Evolutionary conservation across 2,797 vertebrate species (phyloP), one percentile per base, ranked within the genome.

Genomic region (Petrocephalus sullivani): DNA sequence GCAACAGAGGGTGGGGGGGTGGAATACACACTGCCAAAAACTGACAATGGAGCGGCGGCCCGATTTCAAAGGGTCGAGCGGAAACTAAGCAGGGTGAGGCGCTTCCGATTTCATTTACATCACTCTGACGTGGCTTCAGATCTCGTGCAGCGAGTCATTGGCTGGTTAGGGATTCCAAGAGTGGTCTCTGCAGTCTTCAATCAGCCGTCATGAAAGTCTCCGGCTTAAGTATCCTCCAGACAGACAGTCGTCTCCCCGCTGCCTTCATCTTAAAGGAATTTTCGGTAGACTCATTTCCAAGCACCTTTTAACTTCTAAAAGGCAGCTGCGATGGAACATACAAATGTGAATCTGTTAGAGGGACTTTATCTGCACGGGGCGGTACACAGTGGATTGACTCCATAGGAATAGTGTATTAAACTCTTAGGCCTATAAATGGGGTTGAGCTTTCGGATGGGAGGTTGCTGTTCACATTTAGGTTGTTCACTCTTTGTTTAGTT

Each of bases 81-180:
- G 93, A 91, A 23, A 93, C 93, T 94, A 94, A 95, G 93, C 93
- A 94, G 95, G 94, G 95, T 95, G 95, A 95, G 95, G 94, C 91
- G 92, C 94, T 96, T 96, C 96, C 96, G 94, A 93, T 95, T 95
- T 96, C 93, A 96, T 96, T 96, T 96, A 95, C 95, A 96, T 96
- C 96, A 96, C 91, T 94, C 94, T 96, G 95, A 96, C 95, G 95
- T 95, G 91, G 92, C 94, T 93, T 96, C 94, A 95, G 95, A 95
- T 96, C 95, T 96, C 92, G 93, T 91, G 93, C 89, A 90, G 93
- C 92, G 89, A 93, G 90, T 90, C 94, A 94, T 93, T 90, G 92
- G 94, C 94, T 92, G 88, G 90, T 92, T 93, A 93, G 93, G 95
- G 94, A 95, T 95, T 95, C 94, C 91, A 93, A 94, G 94, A 93